phyloP scores from a whole-genome alignment of 2,113 vertebrate species.

The Oreamnos americanus region DNA sequence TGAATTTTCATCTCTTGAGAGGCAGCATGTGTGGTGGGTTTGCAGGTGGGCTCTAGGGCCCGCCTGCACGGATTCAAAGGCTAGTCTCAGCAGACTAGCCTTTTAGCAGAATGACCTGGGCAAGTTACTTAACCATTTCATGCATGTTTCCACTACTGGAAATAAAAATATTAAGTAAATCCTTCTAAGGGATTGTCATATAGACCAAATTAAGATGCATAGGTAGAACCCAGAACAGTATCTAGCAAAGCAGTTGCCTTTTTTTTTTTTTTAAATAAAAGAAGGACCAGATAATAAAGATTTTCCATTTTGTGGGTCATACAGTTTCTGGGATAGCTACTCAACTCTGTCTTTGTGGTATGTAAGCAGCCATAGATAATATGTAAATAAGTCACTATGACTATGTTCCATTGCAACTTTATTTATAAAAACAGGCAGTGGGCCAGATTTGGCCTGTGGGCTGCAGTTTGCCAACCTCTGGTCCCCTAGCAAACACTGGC shows the following conservation, averaged over 20 bases:
- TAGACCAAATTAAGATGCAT: neutral
- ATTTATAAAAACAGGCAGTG: neutral
- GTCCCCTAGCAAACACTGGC: neutral
- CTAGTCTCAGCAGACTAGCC: neutral
- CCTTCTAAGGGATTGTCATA: neutral
- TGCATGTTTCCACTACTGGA: neutral
- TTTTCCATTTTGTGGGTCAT: neutral
- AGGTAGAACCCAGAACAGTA: neutral
- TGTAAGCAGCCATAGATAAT: neutral
- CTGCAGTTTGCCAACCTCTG: neutral
- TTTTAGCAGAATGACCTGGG: neutral
- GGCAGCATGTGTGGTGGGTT: neutral
- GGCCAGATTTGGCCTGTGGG: neutral
- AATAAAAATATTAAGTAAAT: neutral
- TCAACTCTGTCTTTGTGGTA: neutral
- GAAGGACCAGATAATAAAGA: neutral
- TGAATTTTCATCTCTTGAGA: neutral
- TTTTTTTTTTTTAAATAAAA: neutral
- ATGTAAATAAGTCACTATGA: neutral
- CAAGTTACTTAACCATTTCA: neutral
- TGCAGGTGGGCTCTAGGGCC: neutral
- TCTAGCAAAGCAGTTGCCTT: neutral
- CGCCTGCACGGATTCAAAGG: neutral
- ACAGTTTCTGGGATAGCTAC: neutral
- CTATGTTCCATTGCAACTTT: neutral